These are phyloP conservation scores for Trachythela sp. DNA, from an alignment of 64 coral and sea anemone species.

Conservation along the genomic window DNA sequence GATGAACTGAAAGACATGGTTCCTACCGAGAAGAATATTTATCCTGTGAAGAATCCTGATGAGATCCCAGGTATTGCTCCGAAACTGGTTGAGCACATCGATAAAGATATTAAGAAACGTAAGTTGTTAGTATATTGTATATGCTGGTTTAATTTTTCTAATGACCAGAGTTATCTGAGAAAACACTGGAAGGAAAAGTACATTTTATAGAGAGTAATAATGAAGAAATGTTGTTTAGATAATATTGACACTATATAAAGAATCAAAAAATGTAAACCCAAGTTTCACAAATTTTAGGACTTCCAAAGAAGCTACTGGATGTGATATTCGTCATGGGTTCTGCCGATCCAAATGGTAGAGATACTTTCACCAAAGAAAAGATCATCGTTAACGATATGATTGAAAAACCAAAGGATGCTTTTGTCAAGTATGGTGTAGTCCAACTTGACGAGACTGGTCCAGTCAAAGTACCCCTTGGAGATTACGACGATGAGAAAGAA, in stretches of 20 bases:
- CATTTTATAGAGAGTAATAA: too few species aligned
- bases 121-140: not conserved
- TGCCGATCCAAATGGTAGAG: not conserved
- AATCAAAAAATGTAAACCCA: too few species aligned
- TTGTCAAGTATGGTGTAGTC: not conserved
- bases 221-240: too few species aligned
- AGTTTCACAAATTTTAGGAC: not conserved
- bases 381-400: not conserved
- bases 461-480: not conserved
- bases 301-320: not conserved
- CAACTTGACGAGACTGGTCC: not conserved
- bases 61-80: not conserved
- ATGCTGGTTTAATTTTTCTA: not conserved
- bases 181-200: too few species aligned
- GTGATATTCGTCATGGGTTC: conserved; percentile 7
- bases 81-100: not conserved
- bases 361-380: not conserved
- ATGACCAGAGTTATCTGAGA: too few species aligned
- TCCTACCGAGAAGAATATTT: conserved; percentile 13
- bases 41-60: not conserved
- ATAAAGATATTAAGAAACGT: conserved; percentile 13
- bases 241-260: too few species aligned
- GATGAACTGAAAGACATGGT: conserved; percentile 46
- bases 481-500: not conserved
- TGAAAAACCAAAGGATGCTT: not conserved